Evolutionary conservation across 2,113 vertebrate species (phyloP), one percentile per base, ranked within the genome.

Genomic region (Labeo rohita): DNA sequence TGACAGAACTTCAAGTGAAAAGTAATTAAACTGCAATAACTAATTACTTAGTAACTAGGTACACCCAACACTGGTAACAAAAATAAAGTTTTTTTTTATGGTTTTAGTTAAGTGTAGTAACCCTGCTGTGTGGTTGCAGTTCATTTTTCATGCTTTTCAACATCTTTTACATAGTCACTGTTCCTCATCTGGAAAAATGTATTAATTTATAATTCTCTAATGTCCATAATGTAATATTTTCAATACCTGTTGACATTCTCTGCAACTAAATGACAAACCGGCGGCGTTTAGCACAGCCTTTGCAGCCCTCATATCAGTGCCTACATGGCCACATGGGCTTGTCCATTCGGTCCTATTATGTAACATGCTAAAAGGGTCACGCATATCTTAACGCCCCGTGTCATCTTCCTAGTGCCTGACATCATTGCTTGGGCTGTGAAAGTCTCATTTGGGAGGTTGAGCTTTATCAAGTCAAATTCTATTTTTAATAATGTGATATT

Each of bases 301-400:
- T 82, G 50, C 28, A 56, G 3, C 65, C 81, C 21, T 10, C 63
- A 68, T 16, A 49, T 45, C 59, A 49, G 79, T 28, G 43, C 66
- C 23, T 36, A 21, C 28, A 68, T 65, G n/a, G 65, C 18, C 47
- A 28, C 43, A 50, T 12, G 61, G 74, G 34, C 75, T 74, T 39
- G 78, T 28, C n/a, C 15, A n/a, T 82, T 82, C 28, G 0, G 23
- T 52, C 34, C 63, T 23, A 36, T 73, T 73, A 73, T 23, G 36
- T 59, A 83, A 83, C 34, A 56, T 16, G 66, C 50, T 83, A 16
- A 82, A 82, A 65, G 23, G 45, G 50, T 72, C 68, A n/a, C 66
- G 56, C 63, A 8, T 34, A 56, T 23, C 49, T 70, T 6, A 83
- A 39, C 2, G 3, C 63, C 23, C 6, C 2, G 16, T 70, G 80